phyloP scores from a whole-genome alignment of 2,797 vertebrate genomes.

The Serranus cabrilla region DNA sequence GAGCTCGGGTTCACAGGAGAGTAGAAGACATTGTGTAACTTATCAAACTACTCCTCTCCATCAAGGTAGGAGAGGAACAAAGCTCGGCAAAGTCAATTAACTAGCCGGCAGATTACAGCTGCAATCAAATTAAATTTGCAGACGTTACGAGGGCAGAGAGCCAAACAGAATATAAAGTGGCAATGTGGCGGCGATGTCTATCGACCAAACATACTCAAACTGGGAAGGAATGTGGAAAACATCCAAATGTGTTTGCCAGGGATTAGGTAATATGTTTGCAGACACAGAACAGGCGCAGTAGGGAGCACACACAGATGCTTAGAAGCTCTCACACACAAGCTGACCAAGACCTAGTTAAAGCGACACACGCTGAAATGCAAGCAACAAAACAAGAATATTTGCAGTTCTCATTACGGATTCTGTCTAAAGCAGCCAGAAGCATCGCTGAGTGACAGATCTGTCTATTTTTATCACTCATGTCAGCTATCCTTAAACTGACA shows the following conservation, averaged over 20 bases:
- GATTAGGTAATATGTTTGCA: conserved; percentile 46
- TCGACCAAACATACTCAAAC: conserved; percentile 54
- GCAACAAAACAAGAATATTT: not conserved
- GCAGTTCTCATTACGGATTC: not conserved
- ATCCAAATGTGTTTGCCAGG: conserved; percentile 54
- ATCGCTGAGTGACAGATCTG: not conserved
- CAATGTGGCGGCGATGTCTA: conserved; percentile 64
- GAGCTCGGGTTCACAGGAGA: conserved; percentile 26
- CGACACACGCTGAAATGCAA: not conserved
- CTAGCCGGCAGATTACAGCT: conserved; percentile 81
- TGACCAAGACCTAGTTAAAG: conserved; percentile 4
- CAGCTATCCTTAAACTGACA: conserved; percentile 17
- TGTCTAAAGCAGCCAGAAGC: not conserved
- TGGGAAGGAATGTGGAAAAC: conserved; percentile 42
- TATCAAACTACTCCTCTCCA: conserved; percentile 65
- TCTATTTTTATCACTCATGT: not conserved
- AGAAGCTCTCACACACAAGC: not conserved
- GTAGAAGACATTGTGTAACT: conserved; percentile 66
- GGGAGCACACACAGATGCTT: not conserved
- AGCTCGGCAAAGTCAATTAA: conserved; percentile 85
- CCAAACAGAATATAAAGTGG: conserved; percentile 77
- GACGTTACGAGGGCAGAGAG: conserved; percentile 69
- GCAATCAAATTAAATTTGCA: conserved; percentile 85
- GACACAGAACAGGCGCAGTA: conserved; percentile 3
- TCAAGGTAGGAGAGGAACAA: conserved; percentile 74